Evolutionary conservation across 2,797 vertebrate genomes (phyloP), one percentile per base, ranked within the genome.

Genomic region (Syncerus caffer): DNA sequence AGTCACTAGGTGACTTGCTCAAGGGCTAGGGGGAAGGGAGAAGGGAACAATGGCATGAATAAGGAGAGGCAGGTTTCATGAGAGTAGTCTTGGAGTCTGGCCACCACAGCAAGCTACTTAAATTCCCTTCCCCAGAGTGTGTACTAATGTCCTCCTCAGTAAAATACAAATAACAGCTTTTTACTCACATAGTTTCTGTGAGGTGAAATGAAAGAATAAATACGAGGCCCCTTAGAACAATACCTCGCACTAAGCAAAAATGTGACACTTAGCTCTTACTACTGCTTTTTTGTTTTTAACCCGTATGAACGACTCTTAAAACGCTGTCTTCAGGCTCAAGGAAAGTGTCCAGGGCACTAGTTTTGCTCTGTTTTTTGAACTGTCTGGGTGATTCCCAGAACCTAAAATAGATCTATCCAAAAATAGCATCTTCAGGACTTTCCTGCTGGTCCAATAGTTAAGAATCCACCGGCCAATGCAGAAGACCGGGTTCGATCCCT

Each of bases 81-180:
- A 25, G 47, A 3, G 25, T 13, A 25, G 38, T 57, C 55, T 64
- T 55, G 31, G 29, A 55, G 47, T 29, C 78, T 57, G 64, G 25
- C 23, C n/a, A n/a, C 45, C 47, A 42, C 16, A 82, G 62, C 42
- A 88, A 89, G n/a, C 58, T 21, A n/a, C 47, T 62, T 16, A 64
- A n/a, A 83, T 62, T 38, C 51, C 1, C 83, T 71, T 38, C 51
- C 1, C 55, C 23, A 7, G 4, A 50, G 34, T 0, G 0, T 29
- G 0, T 25, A 2, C 38, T n/a, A 0, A 9, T 17, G 51, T 95
- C 76, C 45, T 71, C 87, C 12, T 7, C n/a, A 60, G 16, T 82
- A 90, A 93, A 95, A 47, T 62, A 25, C 11, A 57, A 92, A 50
- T 25, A 79, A 57, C 12, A 27, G 14, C 10, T 71, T 17, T 55